phyloP scores from a whole-genome alignment of 2,113 vertebrate species.

The Odobenus rosmarus region DNA sequence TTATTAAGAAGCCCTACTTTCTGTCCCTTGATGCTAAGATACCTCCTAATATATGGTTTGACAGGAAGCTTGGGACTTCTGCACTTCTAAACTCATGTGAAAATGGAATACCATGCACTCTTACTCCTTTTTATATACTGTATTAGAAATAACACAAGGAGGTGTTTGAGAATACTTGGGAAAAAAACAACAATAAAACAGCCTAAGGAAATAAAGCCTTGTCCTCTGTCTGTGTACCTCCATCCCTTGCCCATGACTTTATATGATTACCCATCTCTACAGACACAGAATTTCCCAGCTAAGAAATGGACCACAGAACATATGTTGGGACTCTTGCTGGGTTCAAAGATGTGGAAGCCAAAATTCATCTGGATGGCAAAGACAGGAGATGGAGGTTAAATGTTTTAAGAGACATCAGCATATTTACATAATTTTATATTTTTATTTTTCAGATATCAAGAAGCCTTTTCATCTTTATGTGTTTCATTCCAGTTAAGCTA shows the following conservation, averaged over 20 bases:
- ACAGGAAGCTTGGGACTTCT: not conserved
- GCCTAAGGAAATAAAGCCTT: not conserved
- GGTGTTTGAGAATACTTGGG: not conserved
- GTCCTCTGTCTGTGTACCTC: not conserved
- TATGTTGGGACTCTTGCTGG: not conserved
- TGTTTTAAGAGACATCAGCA: not conserved
- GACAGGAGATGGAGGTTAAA: conserved; percentile 2
- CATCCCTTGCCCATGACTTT: not conserved
- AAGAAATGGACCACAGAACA: not conserved
- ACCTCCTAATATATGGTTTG: not conserved
- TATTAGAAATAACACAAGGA: conserved; percentile 33
- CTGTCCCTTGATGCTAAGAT: conserved; percentile 33
- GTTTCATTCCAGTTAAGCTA: conserved; percentile 49
- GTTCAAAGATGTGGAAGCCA: not conserved
- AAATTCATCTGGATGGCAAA: conserved; percentile 38
- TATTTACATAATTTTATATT: not conserved
- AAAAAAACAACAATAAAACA: not conserved
- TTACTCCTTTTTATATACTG: not conserved
- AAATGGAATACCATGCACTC: not conserved
- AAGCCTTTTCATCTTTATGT: conserved; percentile 24
- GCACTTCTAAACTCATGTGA: not conserved
- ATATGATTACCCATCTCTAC: not conserved
- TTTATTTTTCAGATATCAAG: conserved; percentile 7
- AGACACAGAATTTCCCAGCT: not conserved
- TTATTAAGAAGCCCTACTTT: conserved; percentile 51